Base-by-base conservation (phyloP, 2,113 vertebrate genomes). In the Microcebus lehilahytsara region DNA sequence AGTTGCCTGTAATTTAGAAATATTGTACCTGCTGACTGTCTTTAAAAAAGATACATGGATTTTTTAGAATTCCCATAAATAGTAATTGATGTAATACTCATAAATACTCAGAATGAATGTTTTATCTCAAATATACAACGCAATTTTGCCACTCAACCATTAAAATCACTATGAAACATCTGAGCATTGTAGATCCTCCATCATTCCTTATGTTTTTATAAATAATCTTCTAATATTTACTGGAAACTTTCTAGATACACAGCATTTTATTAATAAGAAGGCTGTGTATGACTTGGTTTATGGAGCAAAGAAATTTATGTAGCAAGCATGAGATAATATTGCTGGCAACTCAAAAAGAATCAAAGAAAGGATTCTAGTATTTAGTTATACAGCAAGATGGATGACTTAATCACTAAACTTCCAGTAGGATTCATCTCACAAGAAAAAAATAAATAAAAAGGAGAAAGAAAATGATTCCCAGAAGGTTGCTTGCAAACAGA, bases 391-490 rank as follows among this genome's bases (percentile, higher is more conserved):
- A 72, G 56, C 6, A 62, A 32, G 46, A 49, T 32, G 27, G 62
- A 78, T 58, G 34, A 83, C 20, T 34, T 56, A 66, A 74, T 77
- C 34, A 53, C n/a, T 79, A 66, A 77, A 64, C 27, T 93, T 91
- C 16, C 46, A 69, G 1, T 46, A 94, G 23, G 4, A 75, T 20
- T 11, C 0, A 66, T 62, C 3, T 56, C 30, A 49, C 19, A 62
- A 4, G 16, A 22, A 46, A 7, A 42, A 85, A 30, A 46, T 46
- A 58, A 66, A 90, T 30, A 89, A 23, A 51, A 60, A 67, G 49
- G 27, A 17, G 8, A 79, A 78, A 85, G 19, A 37, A 37, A 9
- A 23, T 34, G 9, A 56, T 49, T 86, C 17, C 32, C 51, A n/a
- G 72, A 0, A 3, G 2, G 0, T 1, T 62, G 0, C n/a, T 42